A percentile compares a stretch with the other conserved stretches of the same genome.
phyloP scores from a whole-genome alignment of 2,888 invertebrate genomes.

The Acanthosepion esculentum region DNA sequence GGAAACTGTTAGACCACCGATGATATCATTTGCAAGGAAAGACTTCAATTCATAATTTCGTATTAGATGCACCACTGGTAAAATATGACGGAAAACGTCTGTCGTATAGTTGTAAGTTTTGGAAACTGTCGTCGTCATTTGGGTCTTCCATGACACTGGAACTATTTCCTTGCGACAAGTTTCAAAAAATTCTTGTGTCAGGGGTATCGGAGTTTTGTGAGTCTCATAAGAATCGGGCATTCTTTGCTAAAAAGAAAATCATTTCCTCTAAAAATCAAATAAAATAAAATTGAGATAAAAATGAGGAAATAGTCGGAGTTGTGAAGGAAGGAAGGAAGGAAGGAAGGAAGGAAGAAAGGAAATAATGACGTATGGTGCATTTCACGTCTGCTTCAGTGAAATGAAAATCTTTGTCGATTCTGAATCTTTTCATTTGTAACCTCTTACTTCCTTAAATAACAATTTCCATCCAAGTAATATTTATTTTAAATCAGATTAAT shows the following conservation, averaged over 20 bases:
- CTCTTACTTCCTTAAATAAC: no score
- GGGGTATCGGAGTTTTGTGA: not conserved
- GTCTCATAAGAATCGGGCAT: not conserved
- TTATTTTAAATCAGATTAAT: no score
- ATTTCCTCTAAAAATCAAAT: not conserved
- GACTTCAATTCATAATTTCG: not conserved
- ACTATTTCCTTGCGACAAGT: not conserved
- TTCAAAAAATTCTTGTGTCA: not conserved
- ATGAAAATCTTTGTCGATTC: no score
- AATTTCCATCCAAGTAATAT: no score
- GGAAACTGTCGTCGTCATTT: not conserved
- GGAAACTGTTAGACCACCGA: not conserved
- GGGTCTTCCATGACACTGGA: not conserved
- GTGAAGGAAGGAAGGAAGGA: no score
- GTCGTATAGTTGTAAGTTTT: not conserved
- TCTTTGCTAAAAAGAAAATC: not conserved
- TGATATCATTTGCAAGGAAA: not conserved
- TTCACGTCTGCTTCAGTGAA: no score
- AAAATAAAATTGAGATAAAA: no score
- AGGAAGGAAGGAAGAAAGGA: no score
- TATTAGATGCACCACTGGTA: not conserved
- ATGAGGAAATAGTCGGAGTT: no score
- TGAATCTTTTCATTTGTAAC: no score
- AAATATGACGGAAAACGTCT: not conserved
- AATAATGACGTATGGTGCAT: no score